Conservation (phyloP, 2,113 vertebrate species). For the Coptodon rendalli region DNA sequence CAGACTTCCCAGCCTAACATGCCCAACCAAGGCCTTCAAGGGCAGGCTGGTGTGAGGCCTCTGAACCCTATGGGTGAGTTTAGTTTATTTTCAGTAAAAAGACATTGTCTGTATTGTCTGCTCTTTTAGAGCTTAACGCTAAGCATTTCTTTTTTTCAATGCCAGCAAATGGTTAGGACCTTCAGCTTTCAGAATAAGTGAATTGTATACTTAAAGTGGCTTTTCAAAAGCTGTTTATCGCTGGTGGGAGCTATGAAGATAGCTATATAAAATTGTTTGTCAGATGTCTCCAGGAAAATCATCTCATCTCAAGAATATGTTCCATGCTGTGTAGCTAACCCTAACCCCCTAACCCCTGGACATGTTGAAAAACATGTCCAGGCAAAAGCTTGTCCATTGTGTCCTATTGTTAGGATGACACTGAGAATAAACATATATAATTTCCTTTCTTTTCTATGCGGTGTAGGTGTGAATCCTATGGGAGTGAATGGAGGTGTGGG, state of each 20-base stretch:
- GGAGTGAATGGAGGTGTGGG: slow-evolving; percentile 93
- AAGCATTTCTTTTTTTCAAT: not conserved
- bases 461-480: slow-evolving; percentile 82
- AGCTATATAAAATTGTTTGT: not conserved
- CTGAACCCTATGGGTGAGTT: slow-evolving; percentile 73
- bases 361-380: not conserved
- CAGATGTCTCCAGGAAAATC: accelerated
- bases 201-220: not conserved
- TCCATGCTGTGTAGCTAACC: not conserved
- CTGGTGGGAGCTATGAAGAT: not conserved
- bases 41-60: slow-evolving; percentile 82
- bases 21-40: slow-evolving; percentile 75
- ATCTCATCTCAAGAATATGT: not conserved
- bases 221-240: not conserved
- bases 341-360: not conserved
- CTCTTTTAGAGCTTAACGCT: not conserved
- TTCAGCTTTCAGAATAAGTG: not conserved
- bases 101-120: not conserved
- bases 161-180: not conserved
- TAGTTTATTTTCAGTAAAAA: not conserved
- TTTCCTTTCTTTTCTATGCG: not conserved
- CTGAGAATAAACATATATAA: not conserved
- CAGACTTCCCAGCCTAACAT: slow-evolving; percentile 77
- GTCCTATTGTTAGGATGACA: not conserved
- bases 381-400: not conserved